Conservation (phyloP, 2,797 vertebrate species). For the Cygnus olor region DNA sequence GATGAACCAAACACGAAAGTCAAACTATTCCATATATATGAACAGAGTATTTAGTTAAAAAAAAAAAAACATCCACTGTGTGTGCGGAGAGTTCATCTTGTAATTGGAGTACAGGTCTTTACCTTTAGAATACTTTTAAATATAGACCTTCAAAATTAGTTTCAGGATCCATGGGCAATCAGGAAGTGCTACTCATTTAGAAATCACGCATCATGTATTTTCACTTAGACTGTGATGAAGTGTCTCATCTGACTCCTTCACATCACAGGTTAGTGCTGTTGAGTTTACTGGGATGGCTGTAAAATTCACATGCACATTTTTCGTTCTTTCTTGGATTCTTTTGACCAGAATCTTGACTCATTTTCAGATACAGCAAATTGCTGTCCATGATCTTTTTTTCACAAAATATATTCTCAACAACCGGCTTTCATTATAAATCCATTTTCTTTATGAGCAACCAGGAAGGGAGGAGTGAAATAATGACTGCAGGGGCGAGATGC, state of each 20-base stretch:
- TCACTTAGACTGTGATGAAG: not conserved
- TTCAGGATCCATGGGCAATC: not conserved
- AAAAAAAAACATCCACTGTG: not conserved
- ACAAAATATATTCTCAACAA: not conserved
- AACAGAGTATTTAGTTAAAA: not conserved
- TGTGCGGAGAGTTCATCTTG: not conserved
- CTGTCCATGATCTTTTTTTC: not conserved
- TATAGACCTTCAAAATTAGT: not conserved
- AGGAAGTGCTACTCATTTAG: not conserved
- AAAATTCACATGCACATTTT: fast-evolving
- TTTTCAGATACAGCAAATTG: not conserved
- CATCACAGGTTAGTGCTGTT: not conserved
- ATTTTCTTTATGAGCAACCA: not conserved
- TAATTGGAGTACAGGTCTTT: not conserved
- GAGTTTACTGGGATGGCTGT: not conserved
- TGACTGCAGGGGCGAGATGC: not conserved
- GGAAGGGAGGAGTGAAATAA: not conserved
- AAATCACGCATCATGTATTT: not conserved
- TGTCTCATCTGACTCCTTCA: not conserved
- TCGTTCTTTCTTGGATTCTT: not conserved
- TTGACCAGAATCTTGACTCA: not conserved
- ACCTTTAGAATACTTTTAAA: not conserved
- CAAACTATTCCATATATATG: not conserved
- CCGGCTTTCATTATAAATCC: not conserved
- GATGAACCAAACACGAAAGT: not conserved